Percentiles rank a stretch among this genome's conserved stretches.
Evolutionary conservation across 64 coral and sea anemone species (phyloP).

Genomic region (Pocillopora verrucosa): DNA sequence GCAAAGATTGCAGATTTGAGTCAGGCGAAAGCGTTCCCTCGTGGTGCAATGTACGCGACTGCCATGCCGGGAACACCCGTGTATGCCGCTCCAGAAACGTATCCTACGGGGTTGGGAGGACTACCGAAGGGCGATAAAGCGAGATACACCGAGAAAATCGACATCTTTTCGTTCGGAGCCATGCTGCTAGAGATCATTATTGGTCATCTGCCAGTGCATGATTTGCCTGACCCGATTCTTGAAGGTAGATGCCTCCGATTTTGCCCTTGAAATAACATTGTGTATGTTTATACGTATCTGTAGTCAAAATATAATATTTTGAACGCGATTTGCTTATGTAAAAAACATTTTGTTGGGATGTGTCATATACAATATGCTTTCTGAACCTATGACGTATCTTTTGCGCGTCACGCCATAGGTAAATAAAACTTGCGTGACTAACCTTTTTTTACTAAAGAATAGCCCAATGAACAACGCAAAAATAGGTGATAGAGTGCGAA

Average conservation of each 20-base stretch:
- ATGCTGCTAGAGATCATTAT: constrained; percentile 77
- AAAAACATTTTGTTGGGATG: too few species aligned
- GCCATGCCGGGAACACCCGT: constrained; percentile 66
- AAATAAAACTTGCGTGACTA: too few species aligned
- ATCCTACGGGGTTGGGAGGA: constrained; percentile 22
- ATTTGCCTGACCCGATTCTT: constrained; percentile 47
- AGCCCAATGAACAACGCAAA: too few species aligned
- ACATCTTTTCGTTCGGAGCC: constrained; percentile 90
- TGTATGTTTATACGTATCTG: not conserved
- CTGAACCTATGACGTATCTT: too few species aligned
- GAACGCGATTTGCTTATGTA: not conserved
- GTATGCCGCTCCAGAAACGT: constrained; percentile 89
- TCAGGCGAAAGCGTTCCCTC: constrained; percentile 69
- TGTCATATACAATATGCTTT: too few species aligned
- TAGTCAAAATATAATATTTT: not conserved
- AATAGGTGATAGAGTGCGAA: too few species aligned
- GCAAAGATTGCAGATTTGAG: constrained; percentile 90
- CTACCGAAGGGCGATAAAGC: constrained; percentile 21
- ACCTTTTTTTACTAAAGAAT: too few species aligned
- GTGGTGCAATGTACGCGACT: constrained; percentile 79
- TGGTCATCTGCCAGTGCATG: constrained; percentile 62
- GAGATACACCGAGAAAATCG: constrained; percentile 77
- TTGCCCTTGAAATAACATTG: not conserved
- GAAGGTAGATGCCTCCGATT: constrained; percentile 38
- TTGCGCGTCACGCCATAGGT: too few species aligned